phyloP scores from a whole-genome alignment of 2,888 invertebrate genomes.

The Ametastegia equiseti region DNA sequence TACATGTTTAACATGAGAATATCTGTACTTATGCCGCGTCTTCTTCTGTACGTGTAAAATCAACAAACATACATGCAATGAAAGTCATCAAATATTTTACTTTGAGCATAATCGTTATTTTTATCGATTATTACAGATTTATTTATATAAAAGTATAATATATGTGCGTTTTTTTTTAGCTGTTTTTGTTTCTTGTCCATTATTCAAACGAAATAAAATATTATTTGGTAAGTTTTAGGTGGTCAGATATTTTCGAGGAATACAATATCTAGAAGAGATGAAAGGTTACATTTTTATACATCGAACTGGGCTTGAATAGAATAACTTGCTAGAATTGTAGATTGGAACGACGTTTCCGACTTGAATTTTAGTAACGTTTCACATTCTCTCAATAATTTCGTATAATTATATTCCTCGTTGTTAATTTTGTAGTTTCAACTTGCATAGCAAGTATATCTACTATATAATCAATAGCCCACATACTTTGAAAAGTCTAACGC shows the following conservation, averaged over 20 bases:
- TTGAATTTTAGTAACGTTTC: background rate
- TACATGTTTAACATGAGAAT: conserved; percentile 46
- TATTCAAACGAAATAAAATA: conserved; percentile 32
- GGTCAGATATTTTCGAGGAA: conserved; percentile 16
- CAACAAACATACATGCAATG: background rate
- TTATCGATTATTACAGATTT: conserved; percentile 24
- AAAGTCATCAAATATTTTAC: conserved; percentile 4
- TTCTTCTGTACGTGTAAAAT: background rate
- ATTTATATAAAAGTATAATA: conserved; percentile 28
- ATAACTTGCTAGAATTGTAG: background rate
- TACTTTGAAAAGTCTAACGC: conserved; percentile 60
- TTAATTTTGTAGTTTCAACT: conserved; percentile 57
- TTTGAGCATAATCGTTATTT: conserved; percentile 26
- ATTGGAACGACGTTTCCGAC: background rate
- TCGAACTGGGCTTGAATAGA: background rate
- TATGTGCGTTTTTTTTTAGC: conserved; percentile 34
- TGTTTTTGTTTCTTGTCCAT: background rate
- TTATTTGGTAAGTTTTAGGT: conserved; percentile 30
- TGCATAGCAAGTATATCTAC: conserved; percentile 68
- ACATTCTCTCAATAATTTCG: conserved; percentile 1
- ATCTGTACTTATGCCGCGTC: conserved; percentile 26
- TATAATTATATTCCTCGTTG: background rate
- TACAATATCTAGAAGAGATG: conserved; percentile 15
- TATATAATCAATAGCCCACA: conserved; percentile 57
- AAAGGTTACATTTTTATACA: background rate